Evolutionary conservation across 2,888 invertebrate species (phyloP).

Genomic region (Phragmatobia fuliginosa): DNA sequence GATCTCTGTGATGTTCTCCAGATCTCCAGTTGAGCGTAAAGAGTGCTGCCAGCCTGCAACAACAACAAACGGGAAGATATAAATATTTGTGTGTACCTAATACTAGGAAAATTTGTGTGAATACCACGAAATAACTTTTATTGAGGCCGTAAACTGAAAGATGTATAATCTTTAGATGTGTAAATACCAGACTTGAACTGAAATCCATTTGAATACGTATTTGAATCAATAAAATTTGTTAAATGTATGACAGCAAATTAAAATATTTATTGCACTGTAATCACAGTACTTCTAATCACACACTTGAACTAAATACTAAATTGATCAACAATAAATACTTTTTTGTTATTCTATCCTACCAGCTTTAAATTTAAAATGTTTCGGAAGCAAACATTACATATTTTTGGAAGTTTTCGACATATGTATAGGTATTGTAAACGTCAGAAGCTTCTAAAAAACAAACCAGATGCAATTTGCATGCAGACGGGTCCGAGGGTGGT

Average conservation of each 20-base stretch:
- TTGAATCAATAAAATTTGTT: neutral
- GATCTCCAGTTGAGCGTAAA: slow-evolving; percentile 95
- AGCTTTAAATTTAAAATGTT: neutral
- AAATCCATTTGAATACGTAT: neutral
- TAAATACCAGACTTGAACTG: neutral
- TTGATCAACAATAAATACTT: neutral
- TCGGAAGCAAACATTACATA: neutral
- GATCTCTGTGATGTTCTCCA: slow-evolving; percentile 86
- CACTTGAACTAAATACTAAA: neutral
- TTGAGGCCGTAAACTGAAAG: neutral
- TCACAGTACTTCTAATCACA: no score
- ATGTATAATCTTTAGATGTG: neutral
- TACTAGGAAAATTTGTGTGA: slow-evolving; percentile 12
- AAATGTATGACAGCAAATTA: neutral
- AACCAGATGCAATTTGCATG: slow-evolving; percentile 69
- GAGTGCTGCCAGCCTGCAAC: slow-evolving; percentile 92
- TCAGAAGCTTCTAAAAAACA: slow-evolving; percentile 49
- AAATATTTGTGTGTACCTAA: slow-evolving; percentile 4
- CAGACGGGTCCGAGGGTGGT: slow-evolving; percentile 60
- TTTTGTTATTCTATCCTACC: neutral
- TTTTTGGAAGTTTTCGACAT: slow-evolving; percentile 16
- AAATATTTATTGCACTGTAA: neutral
- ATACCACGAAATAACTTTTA: slow-evolving; percentile 23
- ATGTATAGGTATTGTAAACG: slow-evolving; percentile 25
- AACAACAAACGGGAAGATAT: slow-evolving; percentile 48